Evolutionary conservation across 2,888 invertebrate genomes (phyloP).

Genomic region (Chrysolina oricalcia): DNA sequence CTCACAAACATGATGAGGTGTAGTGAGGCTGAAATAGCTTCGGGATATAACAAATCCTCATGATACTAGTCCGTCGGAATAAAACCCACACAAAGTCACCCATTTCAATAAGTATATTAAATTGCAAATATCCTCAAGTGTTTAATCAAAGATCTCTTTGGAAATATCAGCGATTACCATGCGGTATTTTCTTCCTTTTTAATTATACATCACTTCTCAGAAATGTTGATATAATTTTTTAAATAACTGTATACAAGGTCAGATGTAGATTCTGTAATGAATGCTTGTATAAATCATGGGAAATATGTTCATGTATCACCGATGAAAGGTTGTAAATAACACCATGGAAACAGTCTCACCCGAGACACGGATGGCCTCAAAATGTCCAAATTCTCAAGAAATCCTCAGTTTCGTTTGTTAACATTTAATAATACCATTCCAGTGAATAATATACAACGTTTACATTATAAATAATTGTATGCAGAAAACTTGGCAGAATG

Average conservation of each 20-base stretch:
- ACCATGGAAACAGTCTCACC: constrained; percentile 30
- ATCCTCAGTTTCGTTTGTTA: constrained; percentile 34
- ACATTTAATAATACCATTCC: constrained; percentile 39
- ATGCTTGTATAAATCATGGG: constrained; percentile 40
- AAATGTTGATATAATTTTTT: constrained; percentile 52
- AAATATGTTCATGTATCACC: constrained; percentile 45
- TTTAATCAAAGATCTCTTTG: constrained; percentile 32
- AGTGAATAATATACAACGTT: constrained; percentile 29
- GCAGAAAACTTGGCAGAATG: neutral
- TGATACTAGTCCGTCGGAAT: neutral
- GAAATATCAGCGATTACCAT: constrained; percentile 37
- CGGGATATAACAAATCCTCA: neutral
- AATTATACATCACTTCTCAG: constrained; percentile 47
- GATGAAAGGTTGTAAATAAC: constrained; percentile 47
- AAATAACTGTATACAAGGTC: constrained; percentile 50
- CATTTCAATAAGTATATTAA: constrained; percentile 37
- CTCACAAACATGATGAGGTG: too few relatives aligned
- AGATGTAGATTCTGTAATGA: constrained; percentile 40
- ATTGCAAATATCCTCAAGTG: constrained; percentile 29
- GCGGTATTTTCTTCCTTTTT: constrained; percentile 44
- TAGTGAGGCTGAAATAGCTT: too few relatives aligned
- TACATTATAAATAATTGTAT: neutral
- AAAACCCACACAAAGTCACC: constrained; percentile 19
- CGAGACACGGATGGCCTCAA: constrained; percentile 45
- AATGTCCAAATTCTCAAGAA: constrained; percentile 45